A percentile compares a stretch with the other conserved stretches of the same genome.
Evolutionary conservation across 2,888 invertebrate species (phyloP).

Genomic region (Eudemis profundana): DNA sequence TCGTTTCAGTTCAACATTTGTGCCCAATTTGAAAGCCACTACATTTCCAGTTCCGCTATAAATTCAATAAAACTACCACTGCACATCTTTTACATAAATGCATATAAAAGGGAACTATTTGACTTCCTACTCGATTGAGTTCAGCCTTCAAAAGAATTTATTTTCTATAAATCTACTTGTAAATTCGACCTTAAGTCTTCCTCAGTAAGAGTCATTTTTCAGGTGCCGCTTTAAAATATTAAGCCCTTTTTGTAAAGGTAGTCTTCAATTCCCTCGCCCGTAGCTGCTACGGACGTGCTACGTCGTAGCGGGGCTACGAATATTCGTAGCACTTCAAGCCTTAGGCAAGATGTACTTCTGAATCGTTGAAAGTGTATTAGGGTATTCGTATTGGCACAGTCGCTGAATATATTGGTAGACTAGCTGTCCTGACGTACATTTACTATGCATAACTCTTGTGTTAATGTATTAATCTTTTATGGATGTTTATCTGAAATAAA

Average conservation of each 20-base stretch:
- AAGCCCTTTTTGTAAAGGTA: too few relatives aligned
- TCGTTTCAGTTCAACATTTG: too few relatives aligned
- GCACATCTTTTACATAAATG: not conserved
- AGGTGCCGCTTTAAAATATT: not conserved
- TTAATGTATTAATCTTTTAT: too few relatives aligned
- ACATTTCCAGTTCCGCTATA: not conserved
- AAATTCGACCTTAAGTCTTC: not conserved
- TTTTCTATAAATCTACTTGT: too few relatives aligned
- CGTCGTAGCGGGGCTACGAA: not conserved
- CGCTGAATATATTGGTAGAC: too few relatives aligned
- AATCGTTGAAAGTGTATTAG: not conserved
- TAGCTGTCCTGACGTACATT: too few relatives aligned
- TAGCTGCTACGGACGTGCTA: not conserved
- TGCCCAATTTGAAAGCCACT: too few relatives aligned
- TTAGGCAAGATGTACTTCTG: not conserved
- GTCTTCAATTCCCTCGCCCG: not conserved
- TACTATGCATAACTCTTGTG: too few relatives aligned
- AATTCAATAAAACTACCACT: not conserved
- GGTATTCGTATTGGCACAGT: too few relatives aligned
- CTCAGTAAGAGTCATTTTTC: not conserved
- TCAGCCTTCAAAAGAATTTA: too few relatives aligned
- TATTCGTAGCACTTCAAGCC: constrained; percentile 14
- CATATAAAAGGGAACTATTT: not conserved
- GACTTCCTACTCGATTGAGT: not conserved
- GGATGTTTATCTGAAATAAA: too few relatives aligned